A percentile compares a stretch with the other conserved stretches of the same genome.
These are phyloP conservation scores for Nineta flava DNA, from an alignment of 2,888 invertebrate species.

Conservation along the genomic window DNA sequence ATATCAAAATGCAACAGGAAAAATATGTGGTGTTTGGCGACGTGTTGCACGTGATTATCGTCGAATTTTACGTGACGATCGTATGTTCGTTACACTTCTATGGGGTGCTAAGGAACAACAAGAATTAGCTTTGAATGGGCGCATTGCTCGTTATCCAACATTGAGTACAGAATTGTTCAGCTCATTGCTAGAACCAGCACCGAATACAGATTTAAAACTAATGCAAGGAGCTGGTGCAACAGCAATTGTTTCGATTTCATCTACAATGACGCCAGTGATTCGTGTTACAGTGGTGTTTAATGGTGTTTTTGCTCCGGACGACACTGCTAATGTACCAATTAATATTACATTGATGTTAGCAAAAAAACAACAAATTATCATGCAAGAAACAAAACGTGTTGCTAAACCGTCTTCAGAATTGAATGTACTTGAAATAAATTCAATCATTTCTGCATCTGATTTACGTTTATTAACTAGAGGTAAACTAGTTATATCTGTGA, in stretches of 20 bases:
- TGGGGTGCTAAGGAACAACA: constrained; percentile 59
- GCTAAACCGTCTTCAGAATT: constrained; percentile 48
- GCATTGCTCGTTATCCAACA: constrained; percentile 57
- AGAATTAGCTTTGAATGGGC: constrained; percentile 54
- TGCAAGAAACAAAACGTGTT: constrained; percentile 36
- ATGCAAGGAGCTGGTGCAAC: constrained; percentile 63
- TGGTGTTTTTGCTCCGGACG: constrained; percentile 53
- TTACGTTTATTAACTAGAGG: constrained; percentile 61
- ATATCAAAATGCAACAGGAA: constrained; percentile 73
- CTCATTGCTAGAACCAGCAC: constrained; percentile 50
- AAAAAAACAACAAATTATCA: constrained; percentile 55
- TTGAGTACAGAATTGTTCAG: constrained; percentile 71
- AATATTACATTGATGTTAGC: constrained; percentile 51
- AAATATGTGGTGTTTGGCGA: constrained; percentile 81
- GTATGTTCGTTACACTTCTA: constrained; percentile 58
- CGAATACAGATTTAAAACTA: constrained; percentile 34
- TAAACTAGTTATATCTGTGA: constrained; percentile 52
- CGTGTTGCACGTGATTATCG: constrained; percentile 73
- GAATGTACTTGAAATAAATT: constrained; percentile 63
- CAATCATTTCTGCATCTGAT: constrained; percentile 60
- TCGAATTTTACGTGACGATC: constrained; percentile 55
- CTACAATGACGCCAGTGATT: constrained; percentile 63
- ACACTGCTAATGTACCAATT: constrained; percentile 48
- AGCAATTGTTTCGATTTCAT: constrained; percentile 68
- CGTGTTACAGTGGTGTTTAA: constrained; percentile 70